Conservation (phyloP, 1,140 invertebrate genomes). For the Hycleus cichorii region DNA sequence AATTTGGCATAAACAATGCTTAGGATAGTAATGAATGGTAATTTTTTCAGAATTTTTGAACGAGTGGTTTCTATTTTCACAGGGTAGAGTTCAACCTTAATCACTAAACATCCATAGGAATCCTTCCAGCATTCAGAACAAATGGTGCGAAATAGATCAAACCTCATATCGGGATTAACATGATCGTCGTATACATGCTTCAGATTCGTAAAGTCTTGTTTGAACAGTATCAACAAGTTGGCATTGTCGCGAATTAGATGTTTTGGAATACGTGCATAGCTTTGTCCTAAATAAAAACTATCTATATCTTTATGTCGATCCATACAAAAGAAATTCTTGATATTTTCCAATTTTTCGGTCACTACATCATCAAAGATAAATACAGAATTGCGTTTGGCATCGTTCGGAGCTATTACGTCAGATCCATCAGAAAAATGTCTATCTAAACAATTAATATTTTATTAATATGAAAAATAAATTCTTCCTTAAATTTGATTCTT, state of each 20-base stretch:
- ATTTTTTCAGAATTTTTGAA: no score
- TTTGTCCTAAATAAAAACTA: slow-evolving; percentile 33
- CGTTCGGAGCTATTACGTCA: no score
- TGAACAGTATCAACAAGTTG: slow-evolving; percentile 41
- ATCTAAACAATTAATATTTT: no score
- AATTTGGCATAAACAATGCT: no score
- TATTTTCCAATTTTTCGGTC: slow-evolving; percentile 34
- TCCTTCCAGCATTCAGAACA: slow-evolving; percentile 26
- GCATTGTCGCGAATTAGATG: slow-evolving; percentile 39
- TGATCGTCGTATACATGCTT: slow-evolving; percentile 22
- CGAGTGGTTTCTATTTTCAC: no score
- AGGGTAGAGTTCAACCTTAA: no score
- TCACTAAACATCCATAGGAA: slow-evolving; percentile 28
- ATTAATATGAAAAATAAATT: no score
- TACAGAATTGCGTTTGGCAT: slow-evolving; percentile 23
- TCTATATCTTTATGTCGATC: slow-evolving; percentile 37
- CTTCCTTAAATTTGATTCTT: no score
- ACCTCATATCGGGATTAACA: slow-evolving; percentile 31
- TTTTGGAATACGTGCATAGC: slow-evolving; percentile 34
- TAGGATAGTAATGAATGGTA: no score
- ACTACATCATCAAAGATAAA: slow-evolving; percentile 39
- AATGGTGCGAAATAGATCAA: slow-evolving; percentile 25
- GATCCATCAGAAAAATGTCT: no score
- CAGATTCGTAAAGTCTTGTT: slow-evolving; percentile 40
- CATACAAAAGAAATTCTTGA: slow-evolving; percentile 38